Base-by-base conservation (phyloP, 2,113 vertebrate species). In the Pachypanchax playfairii region DNA sequence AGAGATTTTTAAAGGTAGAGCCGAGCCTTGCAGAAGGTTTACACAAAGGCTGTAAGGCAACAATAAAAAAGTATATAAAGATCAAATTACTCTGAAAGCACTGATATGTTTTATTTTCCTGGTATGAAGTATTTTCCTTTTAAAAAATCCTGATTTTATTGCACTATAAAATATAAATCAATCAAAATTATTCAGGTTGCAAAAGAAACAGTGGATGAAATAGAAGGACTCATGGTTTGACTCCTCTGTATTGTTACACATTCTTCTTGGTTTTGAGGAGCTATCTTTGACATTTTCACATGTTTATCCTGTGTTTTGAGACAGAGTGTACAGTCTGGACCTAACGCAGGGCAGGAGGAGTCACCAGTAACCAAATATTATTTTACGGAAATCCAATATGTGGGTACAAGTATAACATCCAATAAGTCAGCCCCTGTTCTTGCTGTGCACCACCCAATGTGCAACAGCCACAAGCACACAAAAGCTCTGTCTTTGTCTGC, bases 351-450 rank as follows among this genome's bases (percentile, higher is more conserved):
- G 35, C 59, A 77, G 70, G 25, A 80, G 55, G 77, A 78, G 74
- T 82, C 63, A 79, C 75, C 21, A 38, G 39, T 64, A 87, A 88
- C 24, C 54, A 89, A 90, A 91, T 87, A 91, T 90, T 90, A 84
- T 88, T 86, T 74, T 62, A 74, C 39, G 63, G 81, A 85, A 88
- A 87, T 81, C 66, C 54, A 90, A 87, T 86, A 88, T 79, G 70
- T 64, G 81, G 83, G 78, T 78, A 87, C 53, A 78, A 75, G 84
- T 70, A 72, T 80, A 78, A 90, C 84, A 88, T 81, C 66, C 83
- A 87, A 91, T 89, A 86, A 55, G 65, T 69, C 79, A 72, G 79
- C 75, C 69, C 29, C 50, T 44, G 39, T 76, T 49, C 77, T 71
- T 5, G 56, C 44, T 80, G 81, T 54, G 50, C 58, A 83, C 86